These are phyloP conservation scores for Megalops cyprinoides DNA, from an alignment of 2,797 vertebrate species.

Conservation along the genomic window DNA sequence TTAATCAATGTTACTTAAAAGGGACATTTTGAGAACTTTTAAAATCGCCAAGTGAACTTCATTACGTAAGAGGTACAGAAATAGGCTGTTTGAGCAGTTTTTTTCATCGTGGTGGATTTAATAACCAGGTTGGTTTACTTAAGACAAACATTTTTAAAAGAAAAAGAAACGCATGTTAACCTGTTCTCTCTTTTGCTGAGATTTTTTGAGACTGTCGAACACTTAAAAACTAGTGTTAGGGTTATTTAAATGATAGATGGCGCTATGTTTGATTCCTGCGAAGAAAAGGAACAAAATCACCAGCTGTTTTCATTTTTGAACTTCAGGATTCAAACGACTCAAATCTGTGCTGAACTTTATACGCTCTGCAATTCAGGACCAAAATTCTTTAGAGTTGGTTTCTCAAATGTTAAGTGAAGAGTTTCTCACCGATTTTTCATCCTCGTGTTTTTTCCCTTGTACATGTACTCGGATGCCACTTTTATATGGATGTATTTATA, in stretches of 20 bases:
- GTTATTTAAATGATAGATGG: slow-evolving; percentile 93
- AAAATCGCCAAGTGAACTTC: slow-evolving; percentile 74
- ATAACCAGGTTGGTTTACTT: slow-evolving; percentile 89
- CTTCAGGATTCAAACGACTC: slow-evolving; percentile 98
- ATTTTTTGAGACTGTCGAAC: slow-evolving; percentile 94
- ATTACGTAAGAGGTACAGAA: slow-evolving; percentile 80
- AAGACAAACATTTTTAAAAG: slow-evolving; percentile 74
- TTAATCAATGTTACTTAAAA: slow-evolving; percentile 75
- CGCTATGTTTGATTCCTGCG: slow-evolving; percentile 94
- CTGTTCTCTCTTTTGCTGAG: slow-evolving; percentile 92
- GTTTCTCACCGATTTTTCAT: slow-evolving; percentile 85
- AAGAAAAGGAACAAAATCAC: slow-evolving; percentile 86
- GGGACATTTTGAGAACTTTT: slow-evolving; percentile 78
- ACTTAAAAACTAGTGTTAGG: slow-evolving; percentile 93
- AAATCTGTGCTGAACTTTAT: slow-evolving; percentile 99
- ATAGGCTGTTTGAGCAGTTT: slow-evolving; percentile 67
- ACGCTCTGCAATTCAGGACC: slow-evolving; percentile 92
- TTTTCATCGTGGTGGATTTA: slow-evolving; percentile 87
- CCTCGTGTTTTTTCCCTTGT: slow-evolving; percentile 84
- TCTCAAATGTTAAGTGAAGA: slow-evolving; percentile 85
- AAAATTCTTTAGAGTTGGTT: slow-evolving; percentile 89
- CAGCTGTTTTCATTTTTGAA: slow-evolving; percentile 97
- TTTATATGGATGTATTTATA: slow-evolving; percentile 99
- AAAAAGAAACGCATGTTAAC: slow-evolving; percentile 84
- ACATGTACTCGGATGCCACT: slow-evolving; percentile 97